A percentile compares a stretch with the other conserved stretches of the same genome.
Conservation (phyloP, 2,888 invertebrate species). For the Melinopterus prodromus region DNA sequence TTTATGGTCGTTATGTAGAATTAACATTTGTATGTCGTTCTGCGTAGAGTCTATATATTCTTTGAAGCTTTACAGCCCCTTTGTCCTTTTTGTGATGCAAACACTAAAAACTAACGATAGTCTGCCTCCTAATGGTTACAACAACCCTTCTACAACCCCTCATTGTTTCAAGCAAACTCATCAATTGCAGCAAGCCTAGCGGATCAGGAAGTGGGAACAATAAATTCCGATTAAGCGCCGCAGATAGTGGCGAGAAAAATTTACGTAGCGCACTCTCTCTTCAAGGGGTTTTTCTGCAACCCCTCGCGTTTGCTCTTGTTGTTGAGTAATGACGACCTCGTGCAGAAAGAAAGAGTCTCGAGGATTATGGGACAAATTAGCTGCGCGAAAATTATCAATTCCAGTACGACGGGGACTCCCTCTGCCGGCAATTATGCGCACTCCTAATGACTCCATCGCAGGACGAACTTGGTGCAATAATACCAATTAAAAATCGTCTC, state of each 20-base stretch:
- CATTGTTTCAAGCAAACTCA: background rate
- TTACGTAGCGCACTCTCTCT: background rate
- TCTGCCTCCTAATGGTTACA: background rate
- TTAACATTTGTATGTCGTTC: too few species aligned
- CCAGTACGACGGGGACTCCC: constrained; percentile 33
- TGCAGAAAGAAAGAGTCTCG: background rate
- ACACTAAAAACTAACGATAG: background rate
- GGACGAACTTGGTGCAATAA: constrained; percentile 62
- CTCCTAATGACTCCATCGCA: background rate
- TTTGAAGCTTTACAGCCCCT: background rate
- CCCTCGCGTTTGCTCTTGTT: background rate
- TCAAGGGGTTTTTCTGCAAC: background rate
- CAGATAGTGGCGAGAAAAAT: background rate
- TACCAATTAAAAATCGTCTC: constrained; percentile 61
- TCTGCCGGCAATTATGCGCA: background rate
- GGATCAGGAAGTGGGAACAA: background rate
- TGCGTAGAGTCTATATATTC: too few species aligned
- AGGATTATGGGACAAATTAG: constrained; percentile 50
- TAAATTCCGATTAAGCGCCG: background rate
- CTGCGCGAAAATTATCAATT: constrained; percentile 61
- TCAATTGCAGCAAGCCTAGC: background rate
- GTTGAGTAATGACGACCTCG: background rate
- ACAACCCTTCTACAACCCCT: background rate
- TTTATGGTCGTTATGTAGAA: too few species aligned
- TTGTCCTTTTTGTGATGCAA: background rate